Base-by-base conservation (phyloP, 2,888 invertebrate species). In the Meandrusa payeni region DNA sequence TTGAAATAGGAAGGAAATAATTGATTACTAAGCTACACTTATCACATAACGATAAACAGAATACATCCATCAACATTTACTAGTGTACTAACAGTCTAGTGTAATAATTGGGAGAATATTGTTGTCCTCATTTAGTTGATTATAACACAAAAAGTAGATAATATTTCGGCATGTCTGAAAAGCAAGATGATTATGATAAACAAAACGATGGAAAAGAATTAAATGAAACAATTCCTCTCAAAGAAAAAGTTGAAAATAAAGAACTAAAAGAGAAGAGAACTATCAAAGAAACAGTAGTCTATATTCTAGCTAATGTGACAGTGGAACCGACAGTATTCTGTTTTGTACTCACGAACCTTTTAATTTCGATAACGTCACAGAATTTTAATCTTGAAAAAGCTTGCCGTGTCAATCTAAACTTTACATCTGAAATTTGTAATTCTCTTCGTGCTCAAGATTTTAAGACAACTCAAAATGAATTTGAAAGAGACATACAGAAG, bases 381-480 rank as follows among this genome's bases (percentile, higher is more conserved):
- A 95, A 95, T 74, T 76, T 95, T 5, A 93, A 92, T 64, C 82
- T 95, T 52, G 95, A 95, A 66, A 95, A 95, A 69, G 95, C 95
- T 0, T 96, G 95, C 62, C 82, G 95, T 7, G 95, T 95, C 0
- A 95, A 95, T 66, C 80, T 95, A 46, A 90, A 89, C 10, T 94
- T 91, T 56, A 86, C 92, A 0, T 87, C 90, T 13, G 90, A 90
- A 55, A 90, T 95, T 0, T 96, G 95, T 64, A 89, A 91, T 54
- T 93, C 94, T 0, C 72, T 95, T 3, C 91, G 92, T 11, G 72
- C 87, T 5, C 89, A 95, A 55, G 89, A 93, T 39, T 91, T 93
- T 0, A 90, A 89, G n/a, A n/a, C n/a, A 2, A 72, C 61, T 22
- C 69, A 79, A 47, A 80, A 73, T 48, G 69, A 76, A 29, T 89